Conservation (phyloP, 2,888 invertebrate species). For the Nipponacmea schrenckii region DNA sequence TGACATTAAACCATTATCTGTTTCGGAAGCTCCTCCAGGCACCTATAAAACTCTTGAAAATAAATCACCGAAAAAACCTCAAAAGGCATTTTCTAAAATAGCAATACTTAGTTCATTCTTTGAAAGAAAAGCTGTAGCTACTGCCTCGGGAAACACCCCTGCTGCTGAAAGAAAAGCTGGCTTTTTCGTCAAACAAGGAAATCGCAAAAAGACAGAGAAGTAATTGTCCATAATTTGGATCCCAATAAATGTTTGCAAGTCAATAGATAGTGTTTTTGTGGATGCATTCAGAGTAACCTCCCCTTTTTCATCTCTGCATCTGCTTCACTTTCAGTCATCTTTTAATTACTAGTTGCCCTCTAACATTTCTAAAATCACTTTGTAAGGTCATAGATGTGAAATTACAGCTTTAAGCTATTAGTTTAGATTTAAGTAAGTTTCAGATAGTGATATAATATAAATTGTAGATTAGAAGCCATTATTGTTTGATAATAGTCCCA, state of each 20-base stretch:
- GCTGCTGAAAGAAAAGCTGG: slow-evolving; percentile 26
- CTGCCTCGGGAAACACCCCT: slow-evolving; percentile 22
- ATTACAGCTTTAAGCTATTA: too few species aligned
- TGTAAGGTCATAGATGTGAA: too few species aligned
- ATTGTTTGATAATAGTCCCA: too few species aligned
- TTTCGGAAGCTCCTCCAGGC: slow-evolving; percentile 24
- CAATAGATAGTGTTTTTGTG: slow-evolving; percentile 9
- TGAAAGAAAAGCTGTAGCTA: slow-evolving; percentile 52
- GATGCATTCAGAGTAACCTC: slow-evolving; percentile 5
- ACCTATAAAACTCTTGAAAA: slow-evolving; percentile 29
- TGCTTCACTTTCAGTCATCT: neutral
- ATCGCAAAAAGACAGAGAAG: slow-evolving; percentile 21
- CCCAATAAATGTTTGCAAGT: too few species aligned
- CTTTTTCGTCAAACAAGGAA: slow-evolving; percentile 12
- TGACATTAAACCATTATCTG: slow-evolving; percentile 27
- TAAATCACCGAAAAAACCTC: slow-evolving; percentile 23
- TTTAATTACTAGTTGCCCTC: neutral
- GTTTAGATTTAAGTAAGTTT: too few species aligned
- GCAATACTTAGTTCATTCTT: slow-evolving; percentile 60
- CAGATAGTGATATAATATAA: too few species aligned
- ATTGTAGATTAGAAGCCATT: too few species aligned
- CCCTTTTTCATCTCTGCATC: slow-evolving; percentile 1
- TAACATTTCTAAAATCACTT: too few species aligned
- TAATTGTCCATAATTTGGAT: slow-evolving; percentile 12
- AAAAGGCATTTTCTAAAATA: slow-evolving; percentile 48